These are phyloP conservation scores for Sylvilagus floridanus DNA, from an alignment of 2,797 vertebrate genomes.

Conservation along the genomic window DNA sequence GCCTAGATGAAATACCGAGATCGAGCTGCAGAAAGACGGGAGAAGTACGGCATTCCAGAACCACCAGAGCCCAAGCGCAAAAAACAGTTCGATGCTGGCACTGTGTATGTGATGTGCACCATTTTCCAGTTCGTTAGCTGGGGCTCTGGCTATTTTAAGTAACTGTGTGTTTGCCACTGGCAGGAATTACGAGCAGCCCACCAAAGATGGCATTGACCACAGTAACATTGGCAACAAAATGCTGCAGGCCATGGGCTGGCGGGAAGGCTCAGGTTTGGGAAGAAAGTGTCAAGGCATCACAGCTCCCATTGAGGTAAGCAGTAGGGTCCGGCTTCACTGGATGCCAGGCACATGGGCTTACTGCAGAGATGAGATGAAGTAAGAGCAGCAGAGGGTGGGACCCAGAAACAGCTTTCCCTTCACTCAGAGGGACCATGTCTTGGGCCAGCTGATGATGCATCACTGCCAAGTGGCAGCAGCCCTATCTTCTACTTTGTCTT, in stretches of 20 bases:
- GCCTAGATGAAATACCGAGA: constrained; percentile 97
- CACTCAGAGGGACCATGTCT: neutral
- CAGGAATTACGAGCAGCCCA: constrained; percentile 99
- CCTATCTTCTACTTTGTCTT: neutral
- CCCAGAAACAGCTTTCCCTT: neutral
- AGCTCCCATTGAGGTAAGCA: constrained; percentile 95
- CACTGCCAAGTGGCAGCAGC: neutral
- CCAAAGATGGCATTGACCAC: constrained; percentile 97
- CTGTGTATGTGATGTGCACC: constrained; percentile 89
- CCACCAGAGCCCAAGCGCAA: constrained; percentile 98
- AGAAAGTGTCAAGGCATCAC: constrained; percentile 99
- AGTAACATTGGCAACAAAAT: constrained; percentile 99
- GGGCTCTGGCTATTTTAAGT: neutral
- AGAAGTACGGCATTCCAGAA: constrained; percentile 98
- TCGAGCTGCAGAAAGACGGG: constrained; percentile 96
- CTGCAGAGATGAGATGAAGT: neutral
- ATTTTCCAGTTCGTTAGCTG: neutral
- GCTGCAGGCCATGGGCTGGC: constrained; percentile 99
- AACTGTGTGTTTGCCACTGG: constrained; percentile 72
- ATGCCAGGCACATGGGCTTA: neutral
- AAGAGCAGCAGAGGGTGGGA: neutral
- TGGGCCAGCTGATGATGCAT: neutral
- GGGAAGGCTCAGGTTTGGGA: constrained; percentile 97
- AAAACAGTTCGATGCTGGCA: constrained; percentile 94
- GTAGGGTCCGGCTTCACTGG: neutral